Percentiles rank a stretch among this genome's conserved stretches.
These are phyloP conservation scores for Halcyon chelicuti DNA, from an alignment of 2,797 vertebrate genomes.

Conservation along the genomic window DNA sequence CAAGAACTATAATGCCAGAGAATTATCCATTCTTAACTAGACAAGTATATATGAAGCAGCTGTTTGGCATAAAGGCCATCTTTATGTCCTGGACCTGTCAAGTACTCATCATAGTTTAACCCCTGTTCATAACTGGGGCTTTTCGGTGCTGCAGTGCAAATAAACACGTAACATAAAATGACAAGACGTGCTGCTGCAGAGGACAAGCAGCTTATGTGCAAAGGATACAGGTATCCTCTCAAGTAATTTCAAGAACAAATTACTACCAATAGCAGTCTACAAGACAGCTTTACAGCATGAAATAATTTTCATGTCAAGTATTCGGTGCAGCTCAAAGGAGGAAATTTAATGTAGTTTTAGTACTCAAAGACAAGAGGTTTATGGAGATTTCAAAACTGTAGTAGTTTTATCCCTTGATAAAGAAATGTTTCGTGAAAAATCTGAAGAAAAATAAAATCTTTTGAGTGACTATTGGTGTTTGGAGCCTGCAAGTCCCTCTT, in stretches of 20 bases:
- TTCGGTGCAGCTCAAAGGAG: neutral
- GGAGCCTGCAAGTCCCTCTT: neutral
- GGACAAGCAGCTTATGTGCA: neutral
- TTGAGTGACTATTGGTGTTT: neutral
- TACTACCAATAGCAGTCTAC: neutral
- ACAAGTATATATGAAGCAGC: neutral
- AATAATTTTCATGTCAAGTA: neutral
- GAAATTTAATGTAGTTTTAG: neutral
- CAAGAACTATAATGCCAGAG: neutral
- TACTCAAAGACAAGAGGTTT: neutral
- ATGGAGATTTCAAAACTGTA: neutral
- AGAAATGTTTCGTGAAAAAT: neutral
- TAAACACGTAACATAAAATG: neutral
- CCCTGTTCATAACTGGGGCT: neutral
- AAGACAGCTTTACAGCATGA: neutral
- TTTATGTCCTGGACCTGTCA: neutral
- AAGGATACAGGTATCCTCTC: neutral
- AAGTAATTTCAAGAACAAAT: constrained; percentile 18
- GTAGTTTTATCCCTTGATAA: neutral
- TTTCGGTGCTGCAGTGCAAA: neutral
- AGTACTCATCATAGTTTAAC: neutral
- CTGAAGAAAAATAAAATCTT: neutral
- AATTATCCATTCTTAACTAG: neutral
- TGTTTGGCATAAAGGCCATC: neutral
- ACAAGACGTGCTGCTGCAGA: neutral